Conservation (phyloP, 2,888 invertebrate species). For the Chrysotoxum bicinctum region DNA sequence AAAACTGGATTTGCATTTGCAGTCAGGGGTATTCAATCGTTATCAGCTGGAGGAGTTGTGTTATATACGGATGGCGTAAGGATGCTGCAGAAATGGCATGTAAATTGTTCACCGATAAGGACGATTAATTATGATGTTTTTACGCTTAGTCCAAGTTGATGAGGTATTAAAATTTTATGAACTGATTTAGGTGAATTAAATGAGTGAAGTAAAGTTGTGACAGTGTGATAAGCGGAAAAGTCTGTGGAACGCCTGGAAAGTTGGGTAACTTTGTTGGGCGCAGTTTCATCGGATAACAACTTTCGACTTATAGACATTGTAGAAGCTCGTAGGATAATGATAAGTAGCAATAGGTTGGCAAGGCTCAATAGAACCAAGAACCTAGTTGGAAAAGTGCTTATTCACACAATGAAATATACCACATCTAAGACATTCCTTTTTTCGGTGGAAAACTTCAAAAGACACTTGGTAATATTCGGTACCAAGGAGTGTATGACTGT, state of each 20-base stretch:
- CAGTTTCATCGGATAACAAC: too few species aligned
- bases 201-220: background rate
- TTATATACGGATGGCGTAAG: conserved; percentile 10
- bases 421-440: too few species aligned
- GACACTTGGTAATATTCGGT: too few species aligned
- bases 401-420: too few species aligned
- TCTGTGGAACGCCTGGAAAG: background rate
- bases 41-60: conserved; percentile 41
- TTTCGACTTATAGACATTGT: too few species aligned
- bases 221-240: background rate
- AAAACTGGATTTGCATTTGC: conserved; percentile 55
- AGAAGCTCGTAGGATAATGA: too few species aligned
- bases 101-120: conserved; percentile 60
- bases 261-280: too few species aligned
- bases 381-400: too few species aligned
- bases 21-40: background rate
- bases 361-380: too few species aligned
- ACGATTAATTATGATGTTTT: conserved; percentile 63
- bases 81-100: conserved; percentile 58
- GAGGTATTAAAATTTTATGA: conserved; percentile 38
- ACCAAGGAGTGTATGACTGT: too few species aligned
- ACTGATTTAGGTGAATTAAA: conserved; percentile 18
- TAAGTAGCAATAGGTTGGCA: too few species aligned
- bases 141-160: background rate
- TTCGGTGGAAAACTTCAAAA: too few species aligned